A percentile compares a stretch with the other conserved stretches of the same genome.
Evolutionary conservation across 2,888 invertebrate genomes (phyloP).

Genomic region (Drosophila macrospina): DNA sequence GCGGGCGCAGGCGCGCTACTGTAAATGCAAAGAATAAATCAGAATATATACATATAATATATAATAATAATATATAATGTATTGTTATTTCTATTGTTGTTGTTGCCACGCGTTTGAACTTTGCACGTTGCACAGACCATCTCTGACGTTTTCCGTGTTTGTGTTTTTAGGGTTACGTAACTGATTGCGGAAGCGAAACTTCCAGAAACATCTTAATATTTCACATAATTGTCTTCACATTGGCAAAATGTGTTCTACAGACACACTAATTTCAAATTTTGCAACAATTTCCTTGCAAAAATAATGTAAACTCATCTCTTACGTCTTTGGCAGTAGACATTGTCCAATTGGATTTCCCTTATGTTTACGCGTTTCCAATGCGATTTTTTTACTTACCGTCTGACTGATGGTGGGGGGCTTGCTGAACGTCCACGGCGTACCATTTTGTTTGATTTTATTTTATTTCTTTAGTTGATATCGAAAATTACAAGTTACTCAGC

Average conservation of each 20-base stretch:
- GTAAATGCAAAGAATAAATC: conserved; percentile 7
- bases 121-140: conserved; percentile 31
- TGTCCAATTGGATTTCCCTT: conserved; percentile 25
- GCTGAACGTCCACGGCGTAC: conserved; percentile 91
- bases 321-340: conserved; percentile 4
- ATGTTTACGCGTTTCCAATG: not conserved
- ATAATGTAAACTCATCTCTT: conserved; percentile 5
- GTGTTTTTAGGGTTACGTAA: conserved; percentile 71
- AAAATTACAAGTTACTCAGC: conserved; percentile 32
- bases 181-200: conserved; percentile 46
- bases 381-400: conserved; percentile 86
- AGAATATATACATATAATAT: too few relatives aligned
- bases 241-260: not conserved
- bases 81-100: conserved; percentile 1
- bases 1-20: conserved; percentile 77
- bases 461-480: conserved; percentile 19
- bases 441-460: conserved; percentile 86
- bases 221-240: not conserved
- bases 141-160: conserved; percentile 35
- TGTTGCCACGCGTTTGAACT: conserved; percentile 57
- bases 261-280: not conserved
- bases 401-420: conserved; percentile 89
- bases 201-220: conserved; percentile 40
- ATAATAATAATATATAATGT: too few relatives aligned
- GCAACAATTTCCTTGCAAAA: conserved; percentile 2